Percentiles rank a stretch among this genome's conserved stretches.
Conservation (phyloP, 2,113 vertebrate species). For the Poeciliopsis prolifica region DNA sequence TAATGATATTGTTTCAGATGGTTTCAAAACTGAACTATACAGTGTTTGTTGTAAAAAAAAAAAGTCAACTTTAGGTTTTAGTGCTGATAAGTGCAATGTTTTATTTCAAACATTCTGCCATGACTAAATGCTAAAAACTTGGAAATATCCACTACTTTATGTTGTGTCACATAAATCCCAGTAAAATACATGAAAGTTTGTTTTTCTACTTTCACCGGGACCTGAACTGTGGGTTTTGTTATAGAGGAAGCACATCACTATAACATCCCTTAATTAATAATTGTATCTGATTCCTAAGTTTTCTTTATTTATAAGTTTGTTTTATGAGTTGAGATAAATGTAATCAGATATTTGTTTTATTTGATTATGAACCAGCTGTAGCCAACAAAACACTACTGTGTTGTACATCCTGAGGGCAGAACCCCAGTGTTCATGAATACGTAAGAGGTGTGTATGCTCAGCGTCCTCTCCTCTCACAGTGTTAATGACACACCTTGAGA, state of each 20-base stretch:
- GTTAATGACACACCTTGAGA: conserved; percentile 76
- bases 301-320: not conserved
- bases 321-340: not conserved
- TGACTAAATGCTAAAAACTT: too few species aligned
- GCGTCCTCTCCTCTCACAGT: conserved; percentile 40
- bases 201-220: too few species aligned
- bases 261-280: not conserved
- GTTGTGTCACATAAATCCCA: too few species aligned
- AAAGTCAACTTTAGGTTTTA: too few species aligned
- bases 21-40: too few species aligned
- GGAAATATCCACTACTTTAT: too few species aligned
- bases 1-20: not conserved
- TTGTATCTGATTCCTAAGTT: not conserved
- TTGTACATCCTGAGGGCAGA: conserved; percentile 21
- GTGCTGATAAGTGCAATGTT: too few species aligned
- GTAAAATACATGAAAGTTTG: too few species aligned
- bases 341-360: not conserved
- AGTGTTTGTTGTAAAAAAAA: too few species aligned
- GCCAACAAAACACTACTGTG: conserved; percentile 28
- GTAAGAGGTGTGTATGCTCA: not conserved
- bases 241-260: not conserved
- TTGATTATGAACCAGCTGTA: conserved; percentile 9
- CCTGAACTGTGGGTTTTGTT: too few species aligned
- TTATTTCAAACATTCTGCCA: too few species aligned
- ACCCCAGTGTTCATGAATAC: conserved; percentile 19